phyloP scores from a whole-genome alignment of 2,113 vertebrate species.

The Antigone vipio region DNA sequence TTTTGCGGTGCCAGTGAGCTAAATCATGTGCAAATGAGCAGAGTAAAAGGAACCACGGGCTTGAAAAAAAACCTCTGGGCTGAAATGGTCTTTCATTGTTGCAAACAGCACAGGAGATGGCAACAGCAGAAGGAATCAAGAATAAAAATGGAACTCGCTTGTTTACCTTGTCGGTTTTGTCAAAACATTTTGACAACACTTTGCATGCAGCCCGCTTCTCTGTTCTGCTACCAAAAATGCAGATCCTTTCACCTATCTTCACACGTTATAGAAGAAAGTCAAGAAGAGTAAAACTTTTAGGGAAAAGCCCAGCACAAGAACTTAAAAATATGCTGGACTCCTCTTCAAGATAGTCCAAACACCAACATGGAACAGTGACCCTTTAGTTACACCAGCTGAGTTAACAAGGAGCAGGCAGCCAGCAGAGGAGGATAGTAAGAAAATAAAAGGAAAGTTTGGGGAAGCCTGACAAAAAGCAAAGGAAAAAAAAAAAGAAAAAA shows the following conservation, averaged over 20 bases:
- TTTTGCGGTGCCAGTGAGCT: neutral
- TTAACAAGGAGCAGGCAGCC: slow-evolving; percentile 24
- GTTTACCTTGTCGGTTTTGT: slow-evolving; percentile 52
- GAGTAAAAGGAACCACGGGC: slow-evolving; percentile 35
- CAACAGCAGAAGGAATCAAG: slow-evolving; percentile 23
- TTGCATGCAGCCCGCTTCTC: neutral
- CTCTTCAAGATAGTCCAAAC: neutral
- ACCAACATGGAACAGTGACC: neutral
- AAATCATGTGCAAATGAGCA: neutral
- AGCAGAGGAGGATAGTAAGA: neutral
- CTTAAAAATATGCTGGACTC: neutral
- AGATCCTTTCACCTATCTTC: slow-evolving; percentile 33
- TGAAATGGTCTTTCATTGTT: slow-evolving; percentile 55
- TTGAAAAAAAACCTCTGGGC: slow-evolving; percentile 4
- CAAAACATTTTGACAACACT: slow-evolving; percentile 50
- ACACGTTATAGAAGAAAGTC: neutral
- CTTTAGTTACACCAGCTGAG: neutral
- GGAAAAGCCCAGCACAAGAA: neutral
- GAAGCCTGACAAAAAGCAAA: slow-evolving; percentile 1
- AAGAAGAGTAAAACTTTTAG: neutral
- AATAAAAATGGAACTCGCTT: slow-evolving; percentile 52
- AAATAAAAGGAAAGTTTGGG: slow-evolving; percentile 8
- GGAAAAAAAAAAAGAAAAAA: rapidly evolving
- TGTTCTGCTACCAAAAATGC: slow-evolving; percentile 16
- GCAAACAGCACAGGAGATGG: slow-evolving; percentile 15